Conservation (phyloP, 1,140 invertebrate genomes). For the Cheumatopsyche charites region DNA sequence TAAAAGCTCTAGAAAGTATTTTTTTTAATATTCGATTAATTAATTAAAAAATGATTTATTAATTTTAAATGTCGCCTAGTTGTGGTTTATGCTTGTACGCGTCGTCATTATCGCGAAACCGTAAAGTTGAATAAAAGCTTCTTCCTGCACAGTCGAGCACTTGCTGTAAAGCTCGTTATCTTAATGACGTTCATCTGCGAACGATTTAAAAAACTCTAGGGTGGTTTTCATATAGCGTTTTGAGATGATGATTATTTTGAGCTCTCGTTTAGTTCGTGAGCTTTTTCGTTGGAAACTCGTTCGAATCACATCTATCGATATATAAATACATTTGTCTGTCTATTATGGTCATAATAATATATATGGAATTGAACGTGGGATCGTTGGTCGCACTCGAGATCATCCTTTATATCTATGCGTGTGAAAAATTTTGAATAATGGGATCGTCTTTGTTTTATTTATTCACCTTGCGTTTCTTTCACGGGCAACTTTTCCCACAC, state of each 20-base stretch:
- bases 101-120: background rate
- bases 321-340: too few species aligned
- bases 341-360: too few species aligned
- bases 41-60: too few species aligned
- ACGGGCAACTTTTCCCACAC: constrained; percentile 22
- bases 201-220: background rate
- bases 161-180: constrained; percentile 26
- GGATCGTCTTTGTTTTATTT: constrained; percentile 25
- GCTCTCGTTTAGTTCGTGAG: background rate
- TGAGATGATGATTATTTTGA: background rate
- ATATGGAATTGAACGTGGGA: constrained; percentile 19
- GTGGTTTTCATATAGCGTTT: background rate
- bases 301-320: background rate
- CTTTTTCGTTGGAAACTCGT: background rate
- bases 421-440: constrained; percentile 30
- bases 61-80: constrained; percentile 20
- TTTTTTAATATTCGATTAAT: too few species aligned
- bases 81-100: background rate
- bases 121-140: constrained; percentile 35
- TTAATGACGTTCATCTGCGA: constrained; percentile 35
- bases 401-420: constrained; percentile 26
- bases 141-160: background rate
- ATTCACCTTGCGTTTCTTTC: constrained; percentile 19
- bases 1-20: too few species aligned
- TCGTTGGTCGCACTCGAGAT: constrained; percentile 13